Conservation (phyloP, 2,113 vertebrate genomes). For the Chamaea fasciata region DNA sequence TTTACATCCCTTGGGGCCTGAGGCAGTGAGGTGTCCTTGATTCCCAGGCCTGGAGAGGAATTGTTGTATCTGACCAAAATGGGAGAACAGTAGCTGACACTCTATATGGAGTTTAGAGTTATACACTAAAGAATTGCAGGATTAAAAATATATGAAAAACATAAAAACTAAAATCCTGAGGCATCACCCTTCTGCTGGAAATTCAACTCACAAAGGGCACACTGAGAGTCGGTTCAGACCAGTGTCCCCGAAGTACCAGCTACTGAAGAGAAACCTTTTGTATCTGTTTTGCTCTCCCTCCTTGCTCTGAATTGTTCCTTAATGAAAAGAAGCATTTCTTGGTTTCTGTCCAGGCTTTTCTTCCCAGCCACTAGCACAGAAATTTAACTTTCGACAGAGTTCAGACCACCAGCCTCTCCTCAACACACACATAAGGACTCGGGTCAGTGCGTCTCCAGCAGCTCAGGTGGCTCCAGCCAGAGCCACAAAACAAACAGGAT, state of each 20-base stretch:
- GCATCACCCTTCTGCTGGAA: background rate
- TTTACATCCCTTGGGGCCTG: background rate
- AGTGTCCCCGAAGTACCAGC: background rate
- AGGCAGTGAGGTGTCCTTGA: background rate
- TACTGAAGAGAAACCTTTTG: fast-evolving
- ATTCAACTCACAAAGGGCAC: background rate
- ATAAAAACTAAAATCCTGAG: background rate
- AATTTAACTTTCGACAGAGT: background rate
- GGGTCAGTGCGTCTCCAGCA: background rate
- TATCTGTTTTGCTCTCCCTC: background rate
- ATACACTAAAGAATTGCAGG: background rate
- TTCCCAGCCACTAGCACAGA: background rate
- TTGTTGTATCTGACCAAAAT: background rate
- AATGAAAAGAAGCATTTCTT: background rate
- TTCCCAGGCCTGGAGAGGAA: background rate
- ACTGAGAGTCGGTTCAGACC: background rate
- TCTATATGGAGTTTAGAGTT: background rate
- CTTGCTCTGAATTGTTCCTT: background rate
- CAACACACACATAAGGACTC: background rate
- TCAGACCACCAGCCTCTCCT: background rate
- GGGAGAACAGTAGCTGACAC: fast-evolving
- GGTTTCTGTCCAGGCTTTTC: background rate
- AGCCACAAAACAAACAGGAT: background rate
- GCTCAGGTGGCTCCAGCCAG: background rate
- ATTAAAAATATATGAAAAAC: background rate